Evolutionary conservation across 2,113 vertebrate species (phyloP).

Genomic region (Sorex fumeus): DNA sequence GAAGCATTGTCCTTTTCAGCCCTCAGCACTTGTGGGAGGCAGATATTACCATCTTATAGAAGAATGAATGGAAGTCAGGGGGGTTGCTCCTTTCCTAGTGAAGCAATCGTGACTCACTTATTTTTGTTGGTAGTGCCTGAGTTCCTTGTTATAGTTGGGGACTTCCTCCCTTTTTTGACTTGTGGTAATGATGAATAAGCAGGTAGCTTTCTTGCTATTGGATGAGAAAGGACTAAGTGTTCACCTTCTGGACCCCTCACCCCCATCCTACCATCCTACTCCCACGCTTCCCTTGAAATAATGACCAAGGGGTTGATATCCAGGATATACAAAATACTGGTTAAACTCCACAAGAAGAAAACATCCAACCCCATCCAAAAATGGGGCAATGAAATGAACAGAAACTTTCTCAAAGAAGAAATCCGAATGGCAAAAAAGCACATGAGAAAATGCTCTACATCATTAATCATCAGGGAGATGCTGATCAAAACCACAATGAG

Average conservation of each 20-base stretch:
- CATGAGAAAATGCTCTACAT: no score
- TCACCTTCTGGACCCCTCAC: background rate
- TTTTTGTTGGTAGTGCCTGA: background rate
- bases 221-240: background rate
- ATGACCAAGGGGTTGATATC: no score
- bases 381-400: no score
- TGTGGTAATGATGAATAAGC: background rate
- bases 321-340: no score
- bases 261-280: no score
- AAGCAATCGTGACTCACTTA: background rate
- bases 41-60: background rate
- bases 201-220: background rate
- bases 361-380: no score
- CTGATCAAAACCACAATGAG: no score
- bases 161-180: background rate
- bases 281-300: background rate
- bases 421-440: no score
- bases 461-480: no score
- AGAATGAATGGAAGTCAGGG: background rate
- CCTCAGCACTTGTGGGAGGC: background rate
- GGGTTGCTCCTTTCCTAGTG: background rate
- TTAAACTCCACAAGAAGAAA: no score
- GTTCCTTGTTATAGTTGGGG: conserved; percentile 29
- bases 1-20: background rate
- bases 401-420: no score